Conservation (phyloP, 1,140 invertebrate genomes). For the Hesperophylax magnus region DNA sequence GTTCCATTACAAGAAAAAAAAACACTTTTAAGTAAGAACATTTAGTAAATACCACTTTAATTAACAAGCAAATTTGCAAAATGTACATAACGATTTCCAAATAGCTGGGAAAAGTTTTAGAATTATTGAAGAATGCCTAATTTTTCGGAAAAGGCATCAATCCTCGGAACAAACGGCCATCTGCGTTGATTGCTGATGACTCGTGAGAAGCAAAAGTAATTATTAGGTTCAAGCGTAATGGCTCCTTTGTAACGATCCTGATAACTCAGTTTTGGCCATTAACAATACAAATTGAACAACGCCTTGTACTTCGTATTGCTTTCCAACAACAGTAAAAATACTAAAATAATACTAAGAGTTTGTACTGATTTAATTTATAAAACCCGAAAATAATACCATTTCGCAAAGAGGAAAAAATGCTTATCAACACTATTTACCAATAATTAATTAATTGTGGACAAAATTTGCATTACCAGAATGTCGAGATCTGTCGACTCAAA, state of each 20-base stretch:
- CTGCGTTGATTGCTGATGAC: background rate
- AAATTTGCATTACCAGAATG: too few relatives aligned
- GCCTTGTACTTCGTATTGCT: background rate
- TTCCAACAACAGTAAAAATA: background rate
- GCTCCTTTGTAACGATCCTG: conserved; percentile 13
- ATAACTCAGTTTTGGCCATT: conserved; percentile 6
- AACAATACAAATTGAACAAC: background rate
- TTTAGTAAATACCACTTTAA: background rate
- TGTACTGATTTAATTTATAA: too few relatives aligned
- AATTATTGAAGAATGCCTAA: background rate
- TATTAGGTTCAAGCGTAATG: background rate
- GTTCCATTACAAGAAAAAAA: too few relatives aligned
- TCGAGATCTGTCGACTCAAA: too few relatives aligned
- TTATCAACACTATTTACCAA: too few relatives aligned
- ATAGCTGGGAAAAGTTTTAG: background rate
- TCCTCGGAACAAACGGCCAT: background rate
- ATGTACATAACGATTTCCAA: background rate
- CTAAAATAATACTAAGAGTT: too few relatives aligned
- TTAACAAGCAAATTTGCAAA: background rate
- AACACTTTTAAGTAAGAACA: too few relatives aligned
- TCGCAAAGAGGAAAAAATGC: too few relatives aligned
- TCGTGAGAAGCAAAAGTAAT: background rate
- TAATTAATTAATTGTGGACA: too few relatives aligned
- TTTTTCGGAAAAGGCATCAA: background rate
- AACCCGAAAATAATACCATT: too few relatives aligned